phyloP scores from a whole-genome alignment of 2,888 invertebrate genomes.

The Limnephilus marmoratus region DNA sequence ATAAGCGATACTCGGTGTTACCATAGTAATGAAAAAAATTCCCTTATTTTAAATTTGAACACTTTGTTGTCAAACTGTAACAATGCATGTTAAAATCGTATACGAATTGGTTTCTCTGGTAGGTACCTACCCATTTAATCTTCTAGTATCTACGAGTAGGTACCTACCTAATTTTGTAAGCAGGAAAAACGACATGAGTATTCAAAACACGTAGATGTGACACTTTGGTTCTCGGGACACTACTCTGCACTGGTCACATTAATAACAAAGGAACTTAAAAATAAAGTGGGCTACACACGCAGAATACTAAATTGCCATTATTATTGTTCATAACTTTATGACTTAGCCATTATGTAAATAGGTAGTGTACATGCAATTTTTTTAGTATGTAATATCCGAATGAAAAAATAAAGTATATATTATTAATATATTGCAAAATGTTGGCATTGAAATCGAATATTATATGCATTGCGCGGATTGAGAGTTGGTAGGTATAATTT shows the following conservation, averaged over 20 bases:
- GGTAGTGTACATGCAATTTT: background rate
- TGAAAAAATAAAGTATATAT: background rate
- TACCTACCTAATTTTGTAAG: background rate
- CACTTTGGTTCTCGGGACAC: background rate
- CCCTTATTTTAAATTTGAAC: no score
- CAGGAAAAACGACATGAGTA: background rate
- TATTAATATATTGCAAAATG: background rate
- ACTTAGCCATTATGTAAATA: background rate
- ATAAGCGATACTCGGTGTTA: no score
- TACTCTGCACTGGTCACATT: background rate
- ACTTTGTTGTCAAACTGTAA: no score
- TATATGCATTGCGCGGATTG: background rate
- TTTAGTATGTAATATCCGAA: background rate
- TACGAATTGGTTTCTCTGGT: background rate
- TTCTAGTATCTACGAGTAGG: no score
- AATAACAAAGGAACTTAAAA: background rate
- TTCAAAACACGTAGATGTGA: background rate
- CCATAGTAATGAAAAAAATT: no score
- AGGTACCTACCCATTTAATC: background rate
- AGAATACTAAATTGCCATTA: background rate
- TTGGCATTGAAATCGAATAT: background rate
- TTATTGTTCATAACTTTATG: background rate
- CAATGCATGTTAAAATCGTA: no score
- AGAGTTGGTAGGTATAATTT: background rate
- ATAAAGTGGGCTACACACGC: background rate